These are phyloP conservation scores for Phalacrocorax pelagicus DNA, from an alignment of 2,113 vertebrate species.

Conservation along the genomic window DNA sequence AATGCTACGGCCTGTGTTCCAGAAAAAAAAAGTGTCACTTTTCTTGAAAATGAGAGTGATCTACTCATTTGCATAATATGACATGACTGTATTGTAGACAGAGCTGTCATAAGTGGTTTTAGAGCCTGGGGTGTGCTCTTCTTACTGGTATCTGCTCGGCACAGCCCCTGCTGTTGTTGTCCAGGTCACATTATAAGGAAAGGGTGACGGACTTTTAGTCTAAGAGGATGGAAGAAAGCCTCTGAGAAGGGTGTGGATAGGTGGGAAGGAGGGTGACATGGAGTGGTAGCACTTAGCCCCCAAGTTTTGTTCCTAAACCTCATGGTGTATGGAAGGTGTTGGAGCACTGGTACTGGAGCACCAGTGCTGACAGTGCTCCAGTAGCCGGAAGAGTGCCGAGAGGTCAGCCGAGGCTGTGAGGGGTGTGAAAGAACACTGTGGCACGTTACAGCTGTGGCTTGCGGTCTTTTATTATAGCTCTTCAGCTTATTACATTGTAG, in stretches of 20 bases:
- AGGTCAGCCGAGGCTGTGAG: not conserved
- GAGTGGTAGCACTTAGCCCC: not conserved
- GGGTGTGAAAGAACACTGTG: not conserved
- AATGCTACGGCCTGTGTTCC: not conserved
- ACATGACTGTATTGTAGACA: not conserved
- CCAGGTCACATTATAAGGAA: not conserved
- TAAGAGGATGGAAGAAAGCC: not conserved
- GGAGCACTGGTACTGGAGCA: not conserved
- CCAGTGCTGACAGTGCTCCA: not conserved
- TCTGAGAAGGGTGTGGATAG: not conserved
- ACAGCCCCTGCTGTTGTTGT: not conserved
- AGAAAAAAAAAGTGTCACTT: conserved; percentile 3
- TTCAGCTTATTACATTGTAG: not conserved
- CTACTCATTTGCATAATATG: conserved; percentile 15
- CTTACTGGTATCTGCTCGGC: not conserved
- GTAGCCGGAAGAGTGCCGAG: not conserved
- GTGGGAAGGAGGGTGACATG: not conserved
- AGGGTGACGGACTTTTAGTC: not conserved
- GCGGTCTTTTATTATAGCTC: conserved; percentile 14
- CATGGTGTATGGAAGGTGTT: rapidly evolving
- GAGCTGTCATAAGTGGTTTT: not conserved
- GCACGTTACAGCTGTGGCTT: not conserved
- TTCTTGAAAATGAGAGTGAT: conserved; percentile 41
- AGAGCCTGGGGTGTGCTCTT: not conserved
- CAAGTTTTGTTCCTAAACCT: not conserved